These are phyloP conservation scores for Centropus bengalensis DNA, from an alignment of 2,113 vertebrate species.

Conservation along the genomic window DNA sequence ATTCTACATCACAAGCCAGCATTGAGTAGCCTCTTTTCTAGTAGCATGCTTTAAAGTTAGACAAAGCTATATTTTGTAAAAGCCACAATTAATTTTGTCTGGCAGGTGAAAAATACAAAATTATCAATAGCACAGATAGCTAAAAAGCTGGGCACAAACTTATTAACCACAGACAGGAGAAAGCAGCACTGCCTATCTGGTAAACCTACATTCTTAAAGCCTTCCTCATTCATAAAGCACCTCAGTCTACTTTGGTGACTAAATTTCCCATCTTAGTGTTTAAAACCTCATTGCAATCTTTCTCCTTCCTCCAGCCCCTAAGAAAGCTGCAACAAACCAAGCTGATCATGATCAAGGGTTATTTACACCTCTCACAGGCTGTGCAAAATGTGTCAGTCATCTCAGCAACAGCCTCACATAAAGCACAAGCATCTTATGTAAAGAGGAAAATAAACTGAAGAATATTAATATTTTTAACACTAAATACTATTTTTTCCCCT, in stretches of 20 bases:
- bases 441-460: background rate
- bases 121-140: background rate
- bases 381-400: fast-evolving
- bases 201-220: background rate
- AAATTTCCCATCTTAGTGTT: background rate
- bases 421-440: background rate
- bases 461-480: background rate
- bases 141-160: background rate
- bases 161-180: background rate
- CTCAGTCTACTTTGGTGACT: background rate
- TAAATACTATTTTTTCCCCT: background rate
- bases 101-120: background rate
- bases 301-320: background rate
- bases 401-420: background rate
- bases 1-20: background rate
- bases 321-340: background rate
- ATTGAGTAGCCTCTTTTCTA: background rate
- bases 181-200: background rate
- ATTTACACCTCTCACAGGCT: background rate
- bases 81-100: background rate
- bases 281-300: background rate
- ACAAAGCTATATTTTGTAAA: background rate
- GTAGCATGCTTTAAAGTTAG: background rate
- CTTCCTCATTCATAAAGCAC: background rate
- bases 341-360: background rate